A percentile compares a stretch with the other conserved stretches of the same genome.
Conservation (phyloP, 2,113 vertebrate species). For the Pheucticus melanocephalus region DNA sequence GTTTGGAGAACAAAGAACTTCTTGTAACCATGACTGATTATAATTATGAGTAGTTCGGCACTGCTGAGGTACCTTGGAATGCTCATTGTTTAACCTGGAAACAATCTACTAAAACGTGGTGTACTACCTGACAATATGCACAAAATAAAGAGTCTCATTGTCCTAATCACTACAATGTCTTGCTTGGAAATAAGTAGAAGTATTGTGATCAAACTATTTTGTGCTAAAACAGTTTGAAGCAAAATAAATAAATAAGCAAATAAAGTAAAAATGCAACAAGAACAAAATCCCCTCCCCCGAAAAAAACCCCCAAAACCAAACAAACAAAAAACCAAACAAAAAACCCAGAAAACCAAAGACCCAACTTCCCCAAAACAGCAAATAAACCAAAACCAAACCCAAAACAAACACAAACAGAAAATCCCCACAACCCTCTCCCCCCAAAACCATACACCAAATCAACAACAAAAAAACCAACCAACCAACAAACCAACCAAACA, state of each 20-base stretch:
- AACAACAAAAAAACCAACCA: not conserved
- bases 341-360: not conserved
- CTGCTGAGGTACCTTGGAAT: slow-evolving; percentile 56
- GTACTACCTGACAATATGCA: slow-evolving; percentile 20
- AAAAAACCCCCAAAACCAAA: not conserved
- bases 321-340: not conserved
- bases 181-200: not conserved
- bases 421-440: rapidly evolving
- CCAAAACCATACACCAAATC: not conserved
- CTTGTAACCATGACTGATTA: slow-evolving; percentile 58
- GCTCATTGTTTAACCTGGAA: slow-evolving; percentile 69
- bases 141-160: not conserved
- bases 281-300: rapidly evolving
- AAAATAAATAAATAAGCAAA: not conserved
- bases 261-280: not conserved
- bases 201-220: not conserved
- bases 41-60: slow-evolving; percentile 41
- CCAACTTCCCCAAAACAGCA: not conserved
- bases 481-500: not conserved
- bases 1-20: slow-evolving; percentile 66
- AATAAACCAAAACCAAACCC: not conserved
- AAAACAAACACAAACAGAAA: not conserved
- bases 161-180: slow-evolving; percentile 28
- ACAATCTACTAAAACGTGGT: slow-evolving; percentile 26
- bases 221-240: not conserved